Conservation (phyloP, 2,888 invertebrate genomes). For the Anodontia alba region DNA sequence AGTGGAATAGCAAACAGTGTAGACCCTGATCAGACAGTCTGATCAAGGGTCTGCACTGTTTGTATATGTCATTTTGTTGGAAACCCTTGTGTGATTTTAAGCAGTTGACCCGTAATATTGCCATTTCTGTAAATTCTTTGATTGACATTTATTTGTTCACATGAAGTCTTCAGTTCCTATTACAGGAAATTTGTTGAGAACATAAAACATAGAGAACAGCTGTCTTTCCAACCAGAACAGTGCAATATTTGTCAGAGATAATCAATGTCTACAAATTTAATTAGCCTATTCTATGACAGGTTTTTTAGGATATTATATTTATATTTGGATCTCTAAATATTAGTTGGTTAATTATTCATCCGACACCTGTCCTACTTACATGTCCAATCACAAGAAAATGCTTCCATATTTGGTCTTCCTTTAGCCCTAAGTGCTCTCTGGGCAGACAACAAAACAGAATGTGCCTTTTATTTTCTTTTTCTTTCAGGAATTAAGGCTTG, state of each 20-base stretch:
- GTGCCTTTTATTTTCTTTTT: too few species aligned
- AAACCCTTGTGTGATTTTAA: too few species aligned
- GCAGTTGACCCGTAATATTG: too few species aligned
- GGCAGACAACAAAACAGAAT: too few species aligned
- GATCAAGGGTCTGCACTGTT: too few species aligned
- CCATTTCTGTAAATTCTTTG: neutral
- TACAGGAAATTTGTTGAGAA: constrained; percentile 2
- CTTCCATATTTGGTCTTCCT: too few species aligned
- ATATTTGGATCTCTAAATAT: constrained; percentile 10
- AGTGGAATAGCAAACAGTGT: too few species aligned
- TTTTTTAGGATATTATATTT: constrained; percentile 23
- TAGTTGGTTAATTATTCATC: constrained; percentile 2
- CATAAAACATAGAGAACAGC: neutral
- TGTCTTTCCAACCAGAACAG: neutral
- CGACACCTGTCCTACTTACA: neutral
- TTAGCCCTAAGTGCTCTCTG: too few species aligned
- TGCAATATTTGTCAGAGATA: constrained; percentile 7
- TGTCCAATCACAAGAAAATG: too few species aligned
- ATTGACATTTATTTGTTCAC: neutral
- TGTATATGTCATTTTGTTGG: too few species aligned
- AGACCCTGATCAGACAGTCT: too few species aligned
- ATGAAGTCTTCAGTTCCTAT: neutral
- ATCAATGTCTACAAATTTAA: constrained; percentile 36
- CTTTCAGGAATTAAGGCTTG: too few species aligned
- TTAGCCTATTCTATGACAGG: constrained; percentile 18